Percentiles rank a stretch among this genome's conserved stretches.
phyloP scores from a whole-genome alignment of 2,797 vertebrate species.

The Parauchenoglanis ngamensis region DNA sequence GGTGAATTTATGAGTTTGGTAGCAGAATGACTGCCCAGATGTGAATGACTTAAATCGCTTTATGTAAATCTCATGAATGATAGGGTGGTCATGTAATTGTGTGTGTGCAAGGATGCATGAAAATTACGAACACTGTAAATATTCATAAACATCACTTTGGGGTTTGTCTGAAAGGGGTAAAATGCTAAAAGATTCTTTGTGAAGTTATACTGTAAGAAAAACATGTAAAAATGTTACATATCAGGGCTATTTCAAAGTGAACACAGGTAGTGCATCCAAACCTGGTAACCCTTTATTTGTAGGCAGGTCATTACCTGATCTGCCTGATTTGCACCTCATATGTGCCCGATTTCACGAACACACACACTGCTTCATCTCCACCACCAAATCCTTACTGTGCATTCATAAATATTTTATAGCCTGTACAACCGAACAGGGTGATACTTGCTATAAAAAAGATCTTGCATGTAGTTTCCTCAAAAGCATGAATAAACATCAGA shows the following conservation, averaged over 20 bases:
- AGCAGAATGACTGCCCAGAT: background rate
- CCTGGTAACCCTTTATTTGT: background rate
- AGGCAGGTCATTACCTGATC: background rate
- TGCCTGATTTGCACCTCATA: background rate
- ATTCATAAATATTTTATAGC: constrained; percentile 7
- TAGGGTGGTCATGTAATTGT: background rate
- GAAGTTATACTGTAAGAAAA: no score
- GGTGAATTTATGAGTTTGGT: constrained; percentile 9
- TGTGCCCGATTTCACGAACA: background rate
- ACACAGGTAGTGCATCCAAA: background rate
- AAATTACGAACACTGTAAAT: background rate
- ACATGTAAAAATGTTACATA: background rate
- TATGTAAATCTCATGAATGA: constrained; percentile 14
- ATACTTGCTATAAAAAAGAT: background rate
- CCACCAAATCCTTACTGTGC: background rate
- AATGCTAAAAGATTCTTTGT: background rate
- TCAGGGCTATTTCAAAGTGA: background rate
- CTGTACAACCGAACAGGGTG: background rate
- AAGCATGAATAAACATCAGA: background rate
- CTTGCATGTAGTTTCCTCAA: background rate
- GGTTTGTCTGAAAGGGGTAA: background rate
- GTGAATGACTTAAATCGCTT: constrained; percentile 9
- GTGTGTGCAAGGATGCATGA: background rate
- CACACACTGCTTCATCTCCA: no score
- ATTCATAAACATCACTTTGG: background rate